These are phyloP conservation scores for Drosophila malerkotliana DNA, from an alignment of 1,140 invertebrate species.

Conservation along the genomic window DNA sequence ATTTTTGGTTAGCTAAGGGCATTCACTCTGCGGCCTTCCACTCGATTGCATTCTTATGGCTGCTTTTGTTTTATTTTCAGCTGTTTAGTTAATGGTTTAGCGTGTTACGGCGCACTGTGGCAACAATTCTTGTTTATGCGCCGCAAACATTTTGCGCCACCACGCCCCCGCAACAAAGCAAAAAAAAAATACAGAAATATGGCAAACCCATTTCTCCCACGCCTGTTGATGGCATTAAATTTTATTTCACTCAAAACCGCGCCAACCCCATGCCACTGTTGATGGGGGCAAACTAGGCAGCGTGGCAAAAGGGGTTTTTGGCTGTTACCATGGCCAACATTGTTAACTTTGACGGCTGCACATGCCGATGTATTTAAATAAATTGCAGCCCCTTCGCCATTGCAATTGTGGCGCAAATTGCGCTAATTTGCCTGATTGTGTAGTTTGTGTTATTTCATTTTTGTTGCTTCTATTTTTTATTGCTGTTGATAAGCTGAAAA, in stretches of 20 bases:
- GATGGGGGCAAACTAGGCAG: too few relatives aligned
- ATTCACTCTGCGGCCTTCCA: slow-evolving; percentile 28
- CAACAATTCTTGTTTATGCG: slow-evolving; percentile 79
- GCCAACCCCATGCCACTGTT: slow-evolving; percentile 20
- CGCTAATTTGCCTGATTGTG: slow-evolving; percentile 70
- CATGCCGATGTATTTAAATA: slow-evolving; percentile 64
- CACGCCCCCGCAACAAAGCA: neutral
- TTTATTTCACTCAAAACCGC: slow-evolving; percentile 71
- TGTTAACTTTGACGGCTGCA: slow-evolving; percentile 60
- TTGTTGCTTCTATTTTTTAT: slow-evolving; percentile 39
- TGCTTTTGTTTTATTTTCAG: slow-evolving; percentile 66
- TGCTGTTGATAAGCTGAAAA: slow-evolving; percentile 40
- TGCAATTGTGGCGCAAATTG: slow-evolving; percentile 72
- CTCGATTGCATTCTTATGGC: slow-evolving; percentile 13
- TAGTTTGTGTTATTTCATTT: slow-evolving; percentile 33
- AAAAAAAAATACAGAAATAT: neutral
- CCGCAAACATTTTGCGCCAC: slow-evolving; percentile 74
- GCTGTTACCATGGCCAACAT: slow-evolving; percentile 41
- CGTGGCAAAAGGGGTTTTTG: slow-evolving; percentile 22
- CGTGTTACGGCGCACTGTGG: slow-evolving; percentile 63
- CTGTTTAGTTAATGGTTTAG: slow-evolving; percentile 82
- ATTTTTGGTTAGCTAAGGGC: slow-evolving; percentile 6
- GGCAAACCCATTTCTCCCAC: slow-evolving; percentile 1
- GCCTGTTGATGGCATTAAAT: slow-evolving; percentile 73
- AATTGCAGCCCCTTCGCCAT: slow-evolving; percentile 58